Base-by-base conservation (phyloP, 2,888 invertebrate species). In the Temnothorax rugatulus region DNA sequence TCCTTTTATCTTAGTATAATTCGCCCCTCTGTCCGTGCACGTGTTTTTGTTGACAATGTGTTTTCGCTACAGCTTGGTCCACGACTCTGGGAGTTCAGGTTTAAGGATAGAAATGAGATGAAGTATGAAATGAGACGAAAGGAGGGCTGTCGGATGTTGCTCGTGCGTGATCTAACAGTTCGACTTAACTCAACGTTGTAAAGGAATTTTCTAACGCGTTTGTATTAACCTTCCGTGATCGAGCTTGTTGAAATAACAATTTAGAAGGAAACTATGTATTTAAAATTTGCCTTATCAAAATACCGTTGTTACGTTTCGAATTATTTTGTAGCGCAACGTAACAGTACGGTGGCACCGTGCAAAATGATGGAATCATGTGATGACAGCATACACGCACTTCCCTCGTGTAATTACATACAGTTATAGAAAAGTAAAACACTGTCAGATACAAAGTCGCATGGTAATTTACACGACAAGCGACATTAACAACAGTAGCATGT, bases 11-110 rank as follows among this genome's bases (percentile, higher is more conserved):
- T 61, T 79, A 69, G 4, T 79, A 59, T 69, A 79, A 59, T 47
- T 34, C 59, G 13, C 13, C 81, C 59, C 66, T 87, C 52, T 69
- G 66, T 76, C 82, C 63, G 73, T 69, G 75, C 77, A 66, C 59
- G 38, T 59, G 38, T 54, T 69, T 81, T 50, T 52, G 13, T 44
- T 41, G 54, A 57, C 13, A 68, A 8, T 44, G 44, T 66, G 15
- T 86, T 83, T 82, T 90, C 57, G 84, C 82, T 90, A 90, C 81
- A 88, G 57, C 83, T 92, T 92, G 92, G 92, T 92, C 92, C 91
- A 92, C 90, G 86, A 85, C 86, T 89, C 84, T 90, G 85, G 84
- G 83, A 88, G 88, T 87, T 85, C 85, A 88, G 82, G 41, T 44
- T 59, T 34, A 57, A 57, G 83, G 83, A 85, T 84, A 50, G 83